phyloP scores from a whole-genome alignment of 2,113 vertebrate species.

The Cheirogaleus medius region DNA sequence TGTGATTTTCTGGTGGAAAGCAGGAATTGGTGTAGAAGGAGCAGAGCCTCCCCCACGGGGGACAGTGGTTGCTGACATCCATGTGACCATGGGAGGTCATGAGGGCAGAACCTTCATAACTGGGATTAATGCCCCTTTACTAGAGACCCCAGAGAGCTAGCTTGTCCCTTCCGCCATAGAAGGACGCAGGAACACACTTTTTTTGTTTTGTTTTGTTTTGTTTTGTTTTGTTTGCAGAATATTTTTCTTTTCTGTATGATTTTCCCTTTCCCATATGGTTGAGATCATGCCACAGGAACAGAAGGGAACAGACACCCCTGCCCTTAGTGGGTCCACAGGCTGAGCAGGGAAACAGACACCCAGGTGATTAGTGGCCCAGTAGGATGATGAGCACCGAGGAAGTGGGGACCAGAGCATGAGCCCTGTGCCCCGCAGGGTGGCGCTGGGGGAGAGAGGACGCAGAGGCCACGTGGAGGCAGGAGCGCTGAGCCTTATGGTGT shows the following conservation, averaged over 20 bases:
- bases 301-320: not conserved
- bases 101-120: not conserved
- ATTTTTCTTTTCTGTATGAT: not conserved
- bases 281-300: fast-evolving
- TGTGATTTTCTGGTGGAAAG: too few species aligned
- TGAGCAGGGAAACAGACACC: not conserved
- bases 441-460: not conserved
- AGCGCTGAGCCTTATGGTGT: not conserved
- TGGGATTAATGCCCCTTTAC: not conserved
- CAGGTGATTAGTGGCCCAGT: not conserved
- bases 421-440: fast-evolving
- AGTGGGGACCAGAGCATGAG: too few species aligned
- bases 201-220: not conserved
- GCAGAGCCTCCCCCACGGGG: too few species aligned
- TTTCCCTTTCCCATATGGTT: not conserved
- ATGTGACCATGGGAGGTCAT: not conserved
- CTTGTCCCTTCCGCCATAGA: not conserved
- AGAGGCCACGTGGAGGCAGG: not conserved
- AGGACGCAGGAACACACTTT: too few species aligned
- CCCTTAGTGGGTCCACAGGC: not conserved
- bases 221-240: not conserved
- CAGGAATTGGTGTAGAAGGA: too few species aligned
- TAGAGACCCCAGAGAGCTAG: not conserved
- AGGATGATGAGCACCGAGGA: fast-evolving
- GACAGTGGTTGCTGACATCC: too few species aligned